phyloP scores from a whole-genome alignment of 1,140 invertebrate genomes.

The Trichonephila clavata region DNA sequence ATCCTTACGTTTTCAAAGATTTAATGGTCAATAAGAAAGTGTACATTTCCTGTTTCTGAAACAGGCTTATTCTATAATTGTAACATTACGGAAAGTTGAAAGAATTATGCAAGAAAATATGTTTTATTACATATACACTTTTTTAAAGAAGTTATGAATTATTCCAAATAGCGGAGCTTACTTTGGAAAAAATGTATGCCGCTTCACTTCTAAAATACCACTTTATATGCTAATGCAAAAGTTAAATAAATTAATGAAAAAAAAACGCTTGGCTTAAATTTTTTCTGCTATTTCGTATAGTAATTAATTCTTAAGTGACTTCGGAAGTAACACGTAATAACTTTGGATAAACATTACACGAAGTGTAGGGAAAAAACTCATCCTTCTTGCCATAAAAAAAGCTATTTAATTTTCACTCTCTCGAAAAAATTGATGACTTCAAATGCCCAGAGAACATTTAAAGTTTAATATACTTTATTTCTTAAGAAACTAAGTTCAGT shows the following conservation, averaged over 20 bases:
- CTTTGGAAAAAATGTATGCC: background rate
- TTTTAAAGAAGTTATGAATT: background rate
- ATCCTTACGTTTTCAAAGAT: no score
- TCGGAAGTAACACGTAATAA: background rate
- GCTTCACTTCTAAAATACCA: background rate
- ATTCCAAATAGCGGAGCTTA: background rate
- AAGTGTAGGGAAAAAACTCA: background rate
- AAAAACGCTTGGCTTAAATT: background rate
- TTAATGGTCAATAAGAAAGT: no score
- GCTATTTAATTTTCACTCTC: background rate
- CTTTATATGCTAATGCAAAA: conserved; percentile 19
- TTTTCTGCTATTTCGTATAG: background rate
- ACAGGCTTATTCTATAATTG: no score
- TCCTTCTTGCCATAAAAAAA: background rate
- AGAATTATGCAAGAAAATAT: no score
- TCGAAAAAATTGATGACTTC: background rate
- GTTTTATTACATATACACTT: background rate
- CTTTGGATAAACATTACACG: background rate
- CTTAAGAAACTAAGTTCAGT: background rate
- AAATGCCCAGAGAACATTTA: background rate
- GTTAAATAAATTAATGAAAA: background rate
- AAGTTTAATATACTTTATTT: background rate
- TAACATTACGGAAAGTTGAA: no score
- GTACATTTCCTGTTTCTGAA: no score
- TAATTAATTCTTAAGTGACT: background rate